Conservation (phyloP, 2,113 vertebrate species). For the Strix aluco region DNA sequence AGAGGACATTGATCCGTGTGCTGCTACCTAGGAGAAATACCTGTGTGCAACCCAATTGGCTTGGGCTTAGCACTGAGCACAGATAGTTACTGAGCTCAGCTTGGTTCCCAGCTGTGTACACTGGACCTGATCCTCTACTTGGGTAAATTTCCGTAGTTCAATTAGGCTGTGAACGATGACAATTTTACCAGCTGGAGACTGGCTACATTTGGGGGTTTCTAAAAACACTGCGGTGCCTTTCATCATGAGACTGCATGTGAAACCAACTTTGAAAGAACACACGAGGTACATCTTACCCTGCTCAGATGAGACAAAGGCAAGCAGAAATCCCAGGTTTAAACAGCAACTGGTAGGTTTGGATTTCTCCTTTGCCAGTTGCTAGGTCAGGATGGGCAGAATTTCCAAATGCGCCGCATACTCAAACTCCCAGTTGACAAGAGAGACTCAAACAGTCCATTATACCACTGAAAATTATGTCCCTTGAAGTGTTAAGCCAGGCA, state of each 20-base stretch:
- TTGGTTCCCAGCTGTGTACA: conserved; percentile 55
- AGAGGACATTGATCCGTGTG: not conserved
- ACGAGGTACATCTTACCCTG: not conserved
- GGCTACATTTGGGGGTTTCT: not conserved
- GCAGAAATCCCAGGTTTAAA: not conserved
- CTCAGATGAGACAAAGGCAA: not conserved
- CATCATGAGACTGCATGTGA: not conserved
- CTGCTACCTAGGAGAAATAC: not conserved
- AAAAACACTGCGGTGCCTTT: not conserved
- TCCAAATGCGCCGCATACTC: not conserved
- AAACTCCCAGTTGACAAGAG: not conserved
- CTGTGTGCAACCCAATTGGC: not conserved
- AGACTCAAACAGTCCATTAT: not conserved
- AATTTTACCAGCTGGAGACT: conserved; percentile 44
- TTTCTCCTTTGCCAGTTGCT: not conserved
- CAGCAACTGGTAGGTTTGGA: not conserved
- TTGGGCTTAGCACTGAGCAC: not conserved
- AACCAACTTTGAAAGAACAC: not conserved
- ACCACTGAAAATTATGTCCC: not conserved
- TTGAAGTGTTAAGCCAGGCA: not conserved
- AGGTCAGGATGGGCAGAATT: not conserved
- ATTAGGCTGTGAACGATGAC: not conserved
- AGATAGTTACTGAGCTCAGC: conserved; percentile 26
- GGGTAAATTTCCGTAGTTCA: conserved; percentile 11
- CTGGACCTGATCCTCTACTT: conserved; percentile 22